phyloP scores from a whole-genome alignment of 2,113 vertebrate genomes.

The Dendrocopos noguchii region DNA sequence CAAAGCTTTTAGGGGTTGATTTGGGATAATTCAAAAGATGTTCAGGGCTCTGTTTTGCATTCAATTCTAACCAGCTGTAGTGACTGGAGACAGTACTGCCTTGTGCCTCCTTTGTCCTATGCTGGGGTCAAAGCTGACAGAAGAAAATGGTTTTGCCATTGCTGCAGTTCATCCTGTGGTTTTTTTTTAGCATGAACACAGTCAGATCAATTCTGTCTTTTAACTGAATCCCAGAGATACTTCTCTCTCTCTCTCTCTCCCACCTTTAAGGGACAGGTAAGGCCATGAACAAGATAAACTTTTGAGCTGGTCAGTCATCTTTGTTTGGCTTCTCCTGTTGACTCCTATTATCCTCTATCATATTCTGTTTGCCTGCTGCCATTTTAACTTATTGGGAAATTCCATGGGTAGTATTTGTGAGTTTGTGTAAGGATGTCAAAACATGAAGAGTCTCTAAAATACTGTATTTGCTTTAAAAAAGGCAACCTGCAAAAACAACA shows the following conservation, averaged over 20 bases:
- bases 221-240: neutral
- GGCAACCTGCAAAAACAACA: neutral
- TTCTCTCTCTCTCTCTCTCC: neutral
- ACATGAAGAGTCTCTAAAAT: neutral
- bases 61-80: rapidly evolving
- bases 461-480: constrained; percentile 21
- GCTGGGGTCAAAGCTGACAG: neutral
- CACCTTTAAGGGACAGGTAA: neutral
- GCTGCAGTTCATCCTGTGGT: rapidly evolving
- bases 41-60: neutral
- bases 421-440: neutral
- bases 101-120: neutral
- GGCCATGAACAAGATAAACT: neutral
- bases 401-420: neutral
- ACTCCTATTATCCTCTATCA: neutral
- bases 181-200: neutral
- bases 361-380: neutral
- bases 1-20: neutral
- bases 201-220: neutral
- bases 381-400: neutral
- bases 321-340: neutral
- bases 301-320: neutral
- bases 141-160: neutral
- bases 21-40: neutral
- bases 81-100: neutral